Evolutionary conservation across 2,888 invertebrate species (phyloP), one percentile per base, ranked within the genome.

Genomic region (Epirrita christyi): DNA sequence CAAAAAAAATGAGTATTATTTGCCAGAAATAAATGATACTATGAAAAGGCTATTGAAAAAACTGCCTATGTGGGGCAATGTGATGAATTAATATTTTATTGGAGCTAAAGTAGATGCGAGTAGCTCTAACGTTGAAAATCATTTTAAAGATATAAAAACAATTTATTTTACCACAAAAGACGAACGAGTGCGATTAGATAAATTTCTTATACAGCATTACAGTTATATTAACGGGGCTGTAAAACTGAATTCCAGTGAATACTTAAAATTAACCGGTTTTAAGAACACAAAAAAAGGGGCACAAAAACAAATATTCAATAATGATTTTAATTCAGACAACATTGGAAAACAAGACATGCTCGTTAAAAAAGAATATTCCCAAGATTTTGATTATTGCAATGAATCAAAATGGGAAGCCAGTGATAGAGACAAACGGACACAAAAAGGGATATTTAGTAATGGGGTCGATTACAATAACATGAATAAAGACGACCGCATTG

Each of bases 131-230:
- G 59, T 59, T 15, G 61, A 64, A 64, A 61, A 54, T 6, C 61
- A 64, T 52, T 64, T 61, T 36, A 56, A 64, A 56, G 54, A 61
- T 38, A 42, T 59, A 43, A 64, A 64, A 59, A 64, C 54, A 7
- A 56, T 56, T 45, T 59, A 61, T 42, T 59, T 59, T 54, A 13
- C 58, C 21, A 55, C 57, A 0, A 59, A 55, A 52, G 47, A 52
- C 21, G 36, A 64, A 51, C 55, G 59, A 7, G 38, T 61, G 8
- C 0, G 63, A 52, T 54, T 63, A 48, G 57, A 63, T 38, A 57
- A 63, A 37, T 61, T 63, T 43, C 49, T 61, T 45, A 49, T 63
- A 47, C 55, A 58, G 37, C 55, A 61, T 44, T 40, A 61, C 46
- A 40, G 44, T 58, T 61, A 43, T 28, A 43, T 43, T 4, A 43